A percentile compares a stretch with the other conserved stretches of the same genome.
Evolutionary conservation across 2,113 vertebrate species (phyloP).

Genomic region (Sceloporus undulatus): DNA sequence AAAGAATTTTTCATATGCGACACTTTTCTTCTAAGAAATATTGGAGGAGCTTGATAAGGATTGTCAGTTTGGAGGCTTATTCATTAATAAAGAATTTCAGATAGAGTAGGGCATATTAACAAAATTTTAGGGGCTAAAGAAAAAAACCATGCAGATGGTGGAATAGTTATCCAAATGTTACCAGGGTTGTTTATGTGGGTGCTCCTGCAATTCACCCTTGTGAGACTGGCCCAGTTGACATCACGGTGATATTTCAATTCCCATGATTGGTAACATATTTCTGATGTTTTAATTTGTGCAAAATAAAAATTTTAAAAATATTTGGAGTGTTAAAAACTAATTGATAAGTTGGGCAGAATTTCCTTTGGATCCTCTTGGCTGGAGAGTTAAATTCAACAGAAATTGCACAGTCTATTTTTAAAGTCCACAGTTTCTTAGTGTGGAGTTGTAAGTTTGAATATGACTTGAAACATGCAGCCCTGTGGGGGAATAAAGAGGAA

Average conservation of each 20-base stretch:
- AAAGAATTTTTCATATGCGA: neutral
- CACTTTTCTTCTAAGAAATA: neutral
- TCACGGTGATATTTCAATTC: neutral
- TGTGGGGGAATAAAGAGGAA: constrained; percentile 36
- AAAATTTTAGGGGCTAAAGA: neutral
- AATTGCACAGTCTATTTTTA: neutral
- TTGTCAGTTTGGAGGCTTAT: neutral
- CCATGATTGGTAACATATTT: neutral
- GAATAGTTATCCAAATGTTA: neutral
- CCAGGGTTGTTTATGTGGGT: neutral
- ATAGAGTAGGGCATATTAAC: no score
- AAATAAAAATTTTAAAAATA: neutral
- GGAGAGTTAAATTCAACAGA: neutral
- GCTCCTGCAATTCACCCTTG: neutral
- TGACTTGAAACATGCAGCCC: neutral
- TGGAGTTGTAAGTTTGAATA: constrained; percentile 16
- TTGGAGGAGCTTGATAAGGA: neutral
- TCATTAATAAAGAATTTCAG: neutral
- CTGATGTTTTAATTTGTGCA: neutral
- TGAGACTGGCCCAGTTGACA: neutral
- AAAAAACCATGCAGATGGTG: no score
- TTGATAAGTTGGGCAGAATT: constrained; percentile 14
- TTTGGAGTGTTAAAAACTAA: no score
- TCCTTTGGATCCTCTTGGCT: neutral
- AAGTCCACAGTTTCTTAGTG: neutral